These are phyloP conservation scores for Orchestes rusci DNA, from an alignment of 2,888 invertebrate species.

Conservation along the genomic window DNA sequence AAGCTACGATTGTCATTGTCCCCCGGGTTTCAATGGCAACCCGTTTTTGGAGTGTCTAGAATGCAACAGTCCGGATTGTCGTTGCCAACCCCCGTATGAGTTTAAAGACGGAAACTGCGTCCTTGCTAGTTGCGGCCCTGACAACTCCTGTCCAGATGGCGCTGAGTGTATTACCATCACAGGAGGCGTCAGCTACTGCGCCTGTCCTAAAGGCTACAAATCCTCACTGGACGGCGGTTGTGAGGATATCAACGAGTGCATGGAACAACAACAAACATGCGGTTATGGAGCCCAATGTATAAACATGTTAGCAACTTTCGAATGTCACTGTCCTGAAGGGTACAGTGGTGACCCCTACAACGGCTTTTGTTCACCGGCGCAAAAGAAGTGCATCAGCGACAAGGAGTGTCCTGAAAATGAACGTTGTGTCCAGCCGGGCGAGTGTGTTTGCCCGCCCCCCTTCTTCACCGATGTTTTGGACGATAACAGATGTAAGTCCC, in stretches of 20 bases:
- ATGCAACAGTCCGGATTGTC: conserved; percentile 75
- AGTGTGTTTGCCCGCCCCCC: conserved; percentile 86
- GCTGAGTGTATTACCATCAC: conserved; percentile 88
- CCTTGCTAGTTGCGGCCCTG: conserved; percentile 72
- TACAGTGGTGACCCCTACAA: conserved; percentile 77
- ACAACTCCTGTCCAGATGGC: conserved; percentile 74
- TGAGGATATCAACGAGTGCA: conserved; percentile 78
- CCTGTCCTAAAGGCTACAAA: conserved; percentile 81
- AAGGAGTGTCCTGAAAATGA: conserved; percentile 80
- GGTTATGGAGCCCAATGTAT: conserved; percentile 83
- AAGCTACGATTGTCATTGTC: conserved; percentile 88
- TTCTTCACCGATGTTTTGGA: conserved; percentile 78
- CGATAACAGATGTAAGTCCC: conserved; percentile 83
- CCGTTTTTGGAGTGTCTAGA: conserved; percentile 76
- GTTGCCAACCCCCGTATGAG: conserved; percentile 83
- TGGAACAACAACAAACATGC: conserved; percentile 66
- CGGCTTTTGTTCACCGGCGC: conserved; percentile 74
- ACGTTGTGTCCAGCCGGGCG: conserved; percentile 85
- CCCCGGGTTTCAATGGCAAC: conserved; percentile 81
- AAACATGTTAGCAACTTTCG: conserved; percentile 69
- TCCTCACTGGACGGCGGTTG: conserved; percentile 75
- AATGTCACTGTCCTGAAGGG: conserved; percentile 74
- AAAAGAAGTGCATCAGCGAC: conserved; percentile 74
- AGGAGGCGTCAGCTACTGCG: conserved; percentile 86
- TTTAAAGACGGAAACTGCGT: conserved; percentile 73